Conservation (phyloP, 2,888 invertebrate species). For the Heteropelma amictum region DNA sequence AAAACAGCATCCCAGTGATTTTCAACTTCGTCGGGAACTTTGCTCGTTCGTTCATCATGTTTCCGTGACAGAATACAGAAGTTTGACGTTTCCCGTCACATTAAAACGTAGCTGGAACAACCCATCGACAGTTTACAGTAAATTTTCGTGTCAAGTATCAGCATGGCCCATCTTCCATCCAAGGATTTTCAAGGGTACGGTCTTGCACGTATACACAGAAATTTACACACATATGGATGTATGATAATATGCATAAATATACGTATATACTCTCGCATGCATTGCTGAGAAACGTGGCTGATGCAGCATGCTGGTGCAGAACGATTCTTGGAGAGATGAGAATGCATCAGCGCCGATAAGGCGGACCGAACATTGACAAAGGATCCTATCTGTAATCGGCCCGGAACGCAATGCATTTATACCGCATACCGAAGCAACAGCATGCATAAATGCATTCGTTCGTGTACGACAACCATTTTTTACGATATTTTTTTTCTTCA, state of each 20-base stretch:
- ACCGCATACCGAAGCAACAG: conserved; percentile 67
- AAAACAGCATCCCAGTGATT: no score
- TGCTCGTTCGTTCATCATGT: no score
- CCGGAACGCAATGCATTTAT: conserved; percentile 66
- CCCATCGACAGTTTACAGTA: conserved; percentile 29
- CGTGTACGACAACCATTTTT: conserved; percentile 14
- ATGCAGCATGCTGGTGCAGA: conserved; percentile 20
- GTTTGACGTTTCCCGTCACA: conserved; percentile 8
- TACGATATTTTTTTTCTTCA: conserved; percentile 7
- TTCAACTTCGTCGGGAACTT: no score
- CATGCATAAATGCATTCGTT: conserved; percentile 72
- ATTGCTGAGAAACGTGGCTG: conserved; percentile 20
- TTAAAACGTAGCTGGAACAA: not conserved
- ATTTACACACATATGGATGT: not conserved
- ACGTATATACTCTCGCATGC: not conserved
- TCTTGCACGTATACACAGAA: not conserved
- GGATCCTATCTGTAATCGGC: conserved; percentile 71
- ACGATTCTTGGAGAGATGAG: conserved; percentile 63
- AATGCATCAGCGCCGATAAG: conserved; percentile 70
- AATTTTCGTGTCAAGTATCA: conserved; percentile 22
- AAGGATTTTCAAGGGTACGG: conserved; percentile 41
- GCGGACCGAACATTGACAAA: conserved; percentile 70
- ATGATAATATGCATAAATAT: not conserved
- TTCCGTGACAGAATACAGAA: not conserved
- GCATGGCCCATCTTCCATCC: not conserved